Conservation (phyloP, 1,140 invertebrate genomes). For the Drosophila quadrilineata region DNA sequence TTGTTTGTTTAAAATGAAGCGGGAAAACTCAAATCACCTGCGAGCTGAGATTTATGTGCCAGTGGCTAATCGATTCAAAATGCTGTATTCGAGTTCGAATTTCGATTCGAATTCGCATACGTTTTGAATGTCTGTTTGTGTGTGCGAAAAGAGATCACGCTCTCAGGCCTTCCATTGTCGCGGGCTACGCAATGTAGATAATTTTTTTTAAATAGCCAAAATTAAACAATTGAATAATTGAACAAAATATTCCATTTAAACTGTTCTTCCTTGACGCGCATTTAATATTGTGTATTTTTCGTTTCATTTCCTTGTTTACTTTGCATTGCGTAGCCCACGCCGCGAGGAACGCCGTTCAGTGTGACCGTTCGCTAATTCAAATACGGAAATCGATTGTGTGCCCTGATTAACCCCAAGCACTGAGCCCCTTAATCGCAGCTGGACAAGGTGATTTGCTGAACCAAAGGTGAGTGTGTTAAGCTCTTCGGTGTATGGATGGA, state of each 20-base stretch:
- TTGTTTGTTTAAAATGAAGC: constrained; percentile 52
- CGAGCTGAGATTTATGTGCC: constrained; percentile 65
- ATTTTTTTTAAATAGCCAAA: constrained; percentile 36
- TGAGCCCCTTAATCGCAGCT: constrained; percentile 77
- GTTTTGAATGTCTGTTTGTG: constrained; percentile 42
- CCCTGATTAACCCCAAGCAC: constrained; percentile 69
- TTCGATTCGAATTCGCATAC: constrained; percentile 37
- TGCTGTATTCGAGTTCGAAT: constrained; percentile 17
- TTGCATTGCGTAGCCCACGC: constrained; percentile 53
- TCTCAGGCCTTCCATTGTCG: constrained; percentile 18
- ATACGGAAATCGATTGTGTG: constrained; percentile 67
- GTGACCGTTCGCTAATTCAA: constrained; percentile 27
- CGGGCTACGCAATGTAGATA: constrained; percentile 49
- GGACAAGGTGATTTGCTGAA: constrained; percentile 68
- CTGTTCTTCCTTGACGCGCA: constrained; percentile 53
- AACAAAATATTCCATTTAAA: constrained; percentile 22
- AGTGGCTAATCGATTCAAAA: constrained; percentile 63
- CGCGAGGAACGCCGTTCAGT: not conserved
- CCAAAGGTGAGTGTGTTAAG: constrained; percentile 39
- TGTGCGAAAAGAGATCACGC: constrained; percentile 20
- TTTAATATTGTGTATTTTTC: constrained; percentile 17
- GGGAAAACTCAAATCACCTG: constrained; percentile 65
- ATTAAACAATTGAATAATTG: constrained; percentile 18
- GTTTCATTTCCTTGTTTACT: constrained; percentile 11
- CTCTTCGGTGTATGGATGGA: not conserved